Base-by-base conservation (phyloP, 2,888 invertebrate genomes). In the Caenorhabditis sp. region DNA sequence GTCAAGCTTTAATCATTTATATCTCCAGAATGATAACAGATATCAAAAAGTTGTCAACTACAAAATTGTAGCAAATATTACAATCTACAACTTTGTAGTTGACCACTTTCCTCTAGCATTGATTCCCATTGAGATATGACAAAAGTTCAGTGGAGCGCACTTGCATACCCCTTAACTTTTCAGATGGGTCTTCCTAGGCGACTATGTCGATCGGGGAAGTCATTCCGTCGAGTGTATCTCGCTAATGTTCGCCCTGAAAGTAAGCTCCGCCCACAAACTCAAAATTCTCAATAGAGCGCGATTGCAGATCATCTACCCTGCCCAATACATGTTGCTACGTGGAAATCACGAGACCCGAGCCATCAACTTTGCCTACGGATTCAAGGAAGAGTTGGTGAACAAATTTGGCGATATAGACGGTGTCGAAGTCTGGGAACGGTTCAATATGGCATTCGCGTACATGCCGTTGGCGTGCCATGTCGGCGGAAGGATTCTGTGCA, bases 301-400 rank as follows among this genome's bases (percentile, higher is more conserved):
- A 32, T 50, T 35, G 15, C 44, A 68, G 65, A 50, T 79, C 22
- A 22, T 61, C n/a, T 81, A 72, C 37, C 81, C 81, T 0, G 18
- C 6, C 0, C 56, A 60, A 18, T 84, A 78, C 37, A 32, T 69
- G 2, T 35, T 84, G n/a, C 70, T 84, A 1, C 82, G 84, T 50
- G 84, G 84, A 22, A 84, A 84, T 70, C 84, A 84, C 44, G 85
- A 85, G 53, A 82, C 77, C 0, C 56, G 70, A 20, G 51, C 70
- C 22, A 83, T 86, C 74, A 86, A 86, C 58, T 68, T 50, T 58
- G 82, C 72, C 5, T 86, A 86, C 50, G 85, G 85, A 20, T 84
- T 86, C 60, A 62, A 58, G 15, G 70, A 70, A 56, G 70, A 78
- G 35, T 51, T 78, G 18, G 13, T 35, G 22, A 64, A 69, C 32